phyloP scores from a whole-genome alignment of 2,113 vertebrate species.

The Lycaon pictus region DNA sequence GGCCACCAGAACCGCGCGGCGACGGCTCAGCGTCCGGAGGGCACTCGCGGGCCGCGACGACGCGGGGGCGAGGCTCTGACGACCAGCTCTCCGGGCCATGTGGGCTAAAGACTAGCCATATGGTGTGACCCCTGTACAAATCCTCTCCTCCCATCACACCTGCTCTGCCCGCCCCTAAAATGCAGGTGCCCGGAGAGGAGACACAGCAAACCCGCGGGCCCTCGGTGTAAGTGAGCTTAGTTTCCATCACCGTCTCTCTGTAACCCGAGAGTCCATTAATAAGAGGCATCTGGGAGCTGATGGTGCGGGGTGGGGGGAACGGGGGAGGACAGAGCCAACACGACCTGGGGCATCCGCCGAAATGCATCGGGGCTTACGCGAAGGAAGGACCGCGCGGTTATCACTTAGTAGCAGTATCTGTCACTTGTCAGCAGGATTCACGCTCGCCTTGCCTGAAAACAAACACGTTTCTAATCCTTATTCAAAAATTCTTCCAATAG shows the following conservation, averaged over 20 bases:
- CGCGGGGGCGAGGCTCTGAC: background rate
- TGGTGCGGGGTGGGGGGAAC: no score
- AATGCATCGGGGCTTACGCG: background rate
- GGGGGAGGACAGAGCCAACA: background rate
- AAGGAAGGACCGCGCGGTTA: background rate
- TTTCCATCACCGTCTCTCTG: conserved; percentile 27
- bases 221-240: conserved; percentile 8
- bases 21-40: background rate
- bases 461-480: conserved; percentile 43
- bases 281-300: background rate
- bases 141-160: background rate
- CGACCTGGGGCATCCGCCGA: background rate
- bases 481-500: background rate
- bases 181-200: background rate
- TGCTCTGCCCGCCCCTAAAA: conserved; percentile 36
- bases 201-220: conserved; percentile 8
- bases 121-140: background rate
- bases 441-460: background rate
- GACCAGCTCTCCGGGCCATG: background rate
- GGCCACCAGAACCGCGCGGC: background rate
- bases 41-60: background rate
- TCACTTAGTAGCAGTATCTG: background rate
- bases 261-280: conserved; percentile 41
- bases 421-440: background rate
- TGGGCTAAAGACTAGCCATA: background rate